Evolutionary conservation across 2,113 vertebrate genomes (phyloP), one percentile per base, ranked within the genome.

Genomic region (Tricholaema leucomelas): DNA sequence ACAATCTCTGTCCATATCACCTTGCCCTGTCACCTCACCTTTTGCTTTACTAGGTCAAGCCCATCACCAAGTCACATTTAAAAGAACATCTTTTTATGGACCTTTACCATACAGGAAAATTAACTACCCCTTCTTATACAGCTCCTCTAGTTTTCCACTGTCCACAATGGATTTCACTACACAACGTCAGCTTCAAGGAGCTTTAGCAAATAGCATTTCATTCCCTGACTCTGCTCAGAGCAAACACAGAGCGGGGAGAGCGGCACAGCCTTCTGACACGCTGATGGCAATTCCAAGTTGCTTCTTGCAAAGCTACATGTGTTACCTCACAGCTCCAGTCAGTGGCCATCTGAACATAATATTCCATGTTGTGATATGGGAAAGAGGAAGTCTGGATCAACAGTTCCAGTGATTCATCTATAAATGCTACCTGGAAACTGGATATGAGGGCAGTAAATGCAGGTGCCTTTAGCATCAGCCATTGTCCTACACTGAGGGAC

Each of bases 221-320:
- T n/a, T 15, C 56, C 70, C 69, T 64, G 42, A 60, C 66, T 74
- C 76, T 63, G 55, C 56, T 44, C 1, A 4, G 56, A 87, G 61
- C 48, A 66, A 38, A 24, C 50, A 58, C 18, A 0, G 25, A 17
- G 36, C 35, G 20, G 59, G 35, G 17, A 71, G n/a, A 71, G 65
- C 0, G 0, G 55, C n/a, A 48, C 27, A 84, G 48, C 24, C 44
- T 81, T 31, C 40, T 3, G 73, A 94, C 8, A 1, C 0, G 0
- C 18, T 2, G 6, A 84, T 60, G n/a, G 55, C 81, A 88, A 58
- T 54, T 91, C 84, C 64, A 83, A 87, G 58, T 70, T 77, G 63
- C 46, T 74, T 82, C 64, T 85, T 82, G 67, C 74, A 82, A 66
- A 85, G 1, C 4, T 31, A 71, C 56, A 71, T 44, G 30, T 33